Evolutionary conservation across 2,888 invertebrate species (phyloP).

Genomic region (Drosophila buzzatii): DNA sequence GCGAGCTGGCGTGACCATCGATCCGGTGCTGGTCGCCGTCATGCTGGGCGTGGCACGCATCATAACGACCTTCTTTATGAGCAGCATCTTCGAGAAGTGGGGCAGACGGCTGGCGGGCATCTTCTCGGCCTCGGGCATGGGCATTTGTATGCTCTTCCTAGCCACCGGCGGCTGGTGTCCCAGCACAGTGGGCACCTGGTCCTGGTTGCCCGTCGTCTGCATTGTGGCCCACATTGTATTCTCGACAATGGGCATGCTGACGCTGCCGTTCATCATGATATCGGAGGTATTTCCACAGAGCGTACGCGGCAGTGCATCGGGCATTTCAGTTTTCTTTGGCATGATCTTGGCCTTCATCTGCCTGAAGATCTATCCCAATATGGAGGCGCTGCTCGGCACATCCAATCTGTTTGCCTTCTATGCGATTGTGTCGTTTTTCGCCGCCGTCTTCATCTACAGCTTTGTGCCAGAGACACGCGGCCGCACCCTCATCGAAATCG

Average conservation of each 20-base stretch:
- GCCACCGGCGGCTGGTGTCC: slow-evolving; percentile 86
- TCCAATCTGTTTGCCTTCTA: slow-evolving; percentile 88
- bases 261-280: slow-evolving; percentile 91
- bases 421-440: slow-evolving; percentile 87
- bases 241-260: slow-evolving; percentile 86
- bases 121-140: slow-evolving; percentile 88
- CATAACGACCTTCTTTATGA: slow-evolving; percentile 88
- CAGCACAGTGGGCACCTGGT: slow-evolving; percentile 56
- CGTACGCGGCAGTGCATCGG: slow-evolving; percentile 89
- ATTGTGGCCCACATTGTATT: slow-evolving; percentile 85
- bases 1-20: slow-evolving; percentile 87
- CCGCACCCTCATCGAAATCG: slow-evolving; percentile 89
- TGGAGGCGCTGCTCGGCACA: slow-evolving; percentile 87
- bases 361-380: slow-evolving; percentile 89
- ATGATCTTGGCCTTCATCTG: slow-evolving; percentile 89
- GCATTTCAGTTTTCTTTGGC: slow-evolving; percentile 88
- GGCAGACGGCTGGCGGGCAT: slow-evolving; percentile 88
- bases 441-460: slow-evolving; percentile 87
- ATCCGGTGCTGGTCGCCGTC: slow-evolving; percentile 89
- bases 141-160: slow-evolving; percentile 87
- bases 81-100: slow-evolving; percentile 88
- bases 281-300: slow-evolving; percentile 90
- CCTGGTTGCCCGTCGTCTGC: slow-evolving; percentile 79
- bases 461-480: slow-evolving; percentile 90
- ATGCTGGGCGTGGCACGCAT: slow-evolving; percentile 89